Conservation (phyloP, 2,797 vertebrate genomes). For the Leptatherina wallacei region DNA sequence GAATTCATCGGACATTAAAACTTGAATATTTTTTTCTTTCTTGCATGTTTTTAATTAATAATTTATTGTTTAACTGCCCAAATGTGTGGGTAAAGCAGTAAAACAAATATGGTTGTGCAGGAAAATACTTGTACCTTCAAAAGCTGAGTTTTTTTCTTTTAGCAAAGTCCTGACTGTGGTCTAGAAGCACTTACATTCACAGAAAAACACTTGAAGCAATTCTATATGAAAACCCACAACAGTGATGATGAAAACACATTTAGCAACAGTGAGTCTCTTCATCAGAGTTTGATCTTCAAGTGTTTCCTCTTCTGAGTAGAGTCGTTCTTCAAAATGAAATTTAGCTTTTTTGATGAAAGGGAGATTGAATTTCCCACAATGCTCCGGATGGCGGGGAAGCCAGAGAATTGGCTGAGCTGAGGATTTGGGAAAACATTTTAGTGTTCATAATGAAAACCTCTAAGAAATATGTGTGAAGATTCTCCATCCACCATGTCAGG, state of each 20-base stretch:
- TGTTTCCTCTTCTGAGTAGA: slow-evolving; percentile 32
- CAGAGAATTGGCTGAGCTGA: slow-evolving; percentile 4
- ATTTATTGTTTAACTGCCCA: too few species aligned
- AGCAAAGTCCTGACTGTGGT: slow-evolving; percentile 3
- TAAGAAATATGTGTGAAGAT: slow-evolving; percentile 9
- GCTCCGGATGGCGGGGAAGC: slow-evolving; percentile 23
- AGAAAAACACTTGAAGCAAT: slow-evolving; percentile 26
- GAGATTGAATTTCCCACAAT: slow-evolving; percentile 54
- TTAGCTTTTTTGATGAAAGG: slow-evolving; percentile 52
- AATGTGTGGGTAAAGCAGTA: too few species aligned
- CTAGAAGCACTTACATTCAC: slow-evolving; percentile 19
- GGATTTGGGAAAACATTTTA: slow-evolving; percentile 51
- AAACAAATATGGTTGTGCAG: not conserved
- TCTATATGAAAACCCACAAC: slow-evolving; percentile 21
- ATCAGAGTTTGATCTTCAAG: slow-evolving; percentile 52
- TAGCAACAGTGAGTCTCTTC: slow-evolving; percentile 17
- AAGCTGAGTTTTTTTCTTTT: slow-evolving; percentile 1
- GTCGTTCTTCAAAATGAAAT: slow-evolving; percentile 53
- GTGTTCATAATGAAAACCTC: slow-evolving; percentile 32
- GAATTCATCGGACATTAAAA: not conserved
- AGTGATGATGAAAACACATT: slow-evolving; percentile 27
- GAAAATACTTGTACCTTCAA: not conserved
- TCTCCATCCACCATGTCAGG: not conserved
- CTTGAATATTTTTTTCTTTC: not conserved
- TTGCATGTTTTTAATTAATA: not conserved